Conservation (phyloP, 2,113 vertebrate species). For the Anseranas semipalmata region DNA sequence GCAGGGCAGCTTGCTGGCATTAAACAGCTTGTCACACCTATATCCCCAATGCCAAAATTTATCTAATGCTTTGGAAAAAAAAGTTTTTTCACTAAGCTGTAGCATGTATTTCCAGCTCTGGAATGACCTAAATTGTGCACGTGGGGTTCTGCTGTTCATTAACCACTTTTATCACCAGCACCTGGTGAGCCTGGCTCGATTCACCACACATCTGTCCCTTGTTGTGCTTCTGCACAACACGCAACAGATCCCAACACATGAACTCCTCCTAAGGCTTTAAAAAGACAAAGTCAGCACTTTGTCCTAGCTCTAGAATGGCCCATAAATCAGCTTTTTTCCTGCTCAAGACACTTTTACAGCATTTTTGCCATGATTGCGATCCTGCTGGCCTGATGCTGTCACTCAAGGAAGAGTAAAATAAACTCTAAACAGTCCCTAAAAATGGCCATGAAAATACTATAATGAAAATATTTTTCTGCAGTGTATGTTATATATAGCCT, state of each 20-base stretch:
- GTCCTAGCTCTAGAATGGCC: neutral
- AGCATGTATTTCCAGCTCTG: rapidly evolving
- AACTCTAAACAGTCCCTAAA: neutral
- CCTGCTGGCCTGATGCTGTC: neutral
- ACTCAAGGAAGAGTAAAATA: neutral
- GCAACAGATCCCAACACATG: neutral
- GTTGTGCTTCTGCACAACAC: neutral
- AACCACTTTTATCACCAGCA: rapidly evolving
- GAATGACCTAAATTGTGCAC: rapidly evolving
- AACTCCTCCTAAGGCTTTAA: neutral
- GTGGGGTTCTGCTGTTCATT: neutral
- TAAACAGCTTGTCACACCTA: neutral
- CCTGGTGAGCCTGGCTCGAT: neutral
- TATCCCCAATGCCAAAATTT: neutral
- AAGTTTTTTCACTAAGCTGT: neutral
- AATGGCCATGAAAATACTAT: neutral
- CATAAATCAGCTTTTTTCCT: neutral
- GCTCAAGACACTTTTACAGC: neutral
- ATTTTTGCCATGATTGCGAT: neutral
- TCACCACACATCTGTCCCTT: neutral
- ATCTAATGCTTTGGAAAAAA: neutral
- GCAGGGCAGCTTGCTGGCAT: neutral
- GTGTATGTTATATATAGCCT: neutral
- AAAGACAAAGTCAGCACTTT: neutral
- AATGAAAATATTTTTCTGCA: neutral